Percentiles rank a stretch among this genome's conserved stretches.
Evolutionary conservation across 2,797 vertebrate species (phyloP).

Genomic region (Sylvia borin): DNA sequence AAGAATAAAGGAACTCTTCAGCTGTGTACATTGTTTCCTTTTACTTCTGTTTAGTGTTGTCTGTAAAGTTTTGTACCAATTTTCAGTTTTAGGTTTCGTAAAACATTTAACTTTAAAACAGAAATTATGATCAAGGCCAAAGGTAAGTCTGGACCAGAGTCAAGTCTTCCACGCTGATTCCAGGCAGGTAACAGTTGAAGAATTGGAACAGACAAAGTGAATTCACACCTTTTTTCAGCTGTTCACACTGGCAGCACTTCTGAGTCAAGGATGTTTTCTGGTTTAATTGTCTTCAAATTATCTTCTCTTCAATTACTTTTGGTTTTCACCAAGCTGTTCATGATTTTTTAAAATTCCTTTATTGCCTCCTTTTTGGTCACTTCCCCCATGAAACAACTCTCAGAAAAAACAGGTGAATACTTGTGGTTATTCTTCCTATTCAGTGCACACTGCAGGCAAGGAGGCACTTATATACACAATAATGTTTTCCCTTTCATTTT

Average conservation of each 20-base stretch:
- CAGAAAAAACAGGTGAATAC: not conserved
- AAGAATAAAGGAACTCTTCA: not conserved
- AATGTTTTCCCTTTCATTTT: not conserved
- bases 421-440: not conserved
- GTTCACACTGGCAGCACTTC: not conserved
- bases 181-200: not conserved
- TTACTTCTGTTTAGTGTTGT: not conserved
- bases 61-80: not conserved
- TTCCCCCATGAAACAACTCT: not conserved
- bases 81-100: not conserved
- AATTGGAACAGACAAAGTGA: not conserved
- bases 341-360: not conserved
- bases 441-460: not conserved
- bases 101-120: not conserved
- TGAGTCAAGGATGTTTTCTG: not conserved
- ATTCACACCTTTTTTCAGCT: not conserved
- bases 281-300: not conserved
- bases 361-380: not conserved
- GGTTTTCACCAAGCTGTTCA: not conserved
- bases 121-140: not conserved
- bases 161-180: not conserved
- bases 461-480: not conserved
- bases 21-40: not conserved
- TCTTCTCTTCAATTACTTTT: not conserved
- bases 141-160: not conserved